These are phyloP conservation scores for Hydrochoerus hydrochaeris DNA, from an alignment of 2,113 vertebrate species.

Conservation along the genomic window DNA sequence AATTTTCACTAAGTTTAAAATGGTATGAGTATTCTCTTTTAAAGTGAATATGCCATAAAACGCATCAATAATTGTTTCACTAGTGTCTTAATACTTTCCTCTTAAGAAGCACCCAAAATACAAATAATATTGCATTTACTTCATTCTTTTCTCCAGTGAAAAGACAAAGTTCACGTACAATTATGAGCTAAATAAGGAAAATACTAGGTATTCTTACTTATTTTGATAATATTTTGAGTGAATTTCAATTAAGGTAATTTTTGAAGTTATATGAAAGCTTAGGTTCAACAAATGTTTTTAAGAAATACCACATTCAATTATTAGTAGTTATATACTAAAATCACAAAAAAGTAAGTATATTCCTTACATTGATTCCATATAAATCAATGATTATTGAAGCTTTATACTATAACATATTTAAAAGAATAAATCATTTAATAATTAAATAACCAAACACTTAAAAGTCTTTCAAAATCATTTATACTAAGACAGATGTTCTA, in stretches of 20 bases:
- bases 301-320: not conserved
- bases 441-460: slow-evolving; percentile 33
- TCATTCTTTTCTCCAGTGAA: slow-evolving; percentile 16
- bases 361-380: not conserved
- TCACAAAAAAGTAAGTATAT: not conserved
- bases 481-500: not conserved
- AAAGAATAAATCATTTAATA: slow-evolving; percentile 40
- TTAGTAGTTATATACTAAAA: slow-evolving; percentile 3
- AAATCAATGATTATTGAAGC: slow-evolving; percentile 25
- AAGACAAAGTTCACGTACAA: not conserved
- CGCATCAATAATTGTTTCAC: not conserved
- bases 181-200: not conserved
- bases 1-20: not conserved
- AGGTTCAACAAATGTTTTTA: not conserved
- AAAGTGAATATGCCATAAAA: not conserved
- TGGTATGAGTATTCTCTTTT: slow-evolving; percentile 17
- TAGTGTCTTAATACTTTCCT: slow-evolving; percentile 2
- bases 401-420: slow-evolving; percentile 9
- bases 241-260: slow-evolving; percentile 22
- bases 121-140: slow-evolving; percentile 15
- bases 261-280: not conserved
- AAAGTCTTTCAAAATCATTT: slow-evolving; percentile 40
- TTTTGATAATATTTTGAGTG: slow-evolving; percentile 3
- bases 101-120: not conserved
- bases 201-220: not conserved